Evolutionary conservation across 2,797 vertebrate genomes (phyloP), one percentile per base, ranked within the genome.

Genomic region (Semotilus atromaculatus): DNA sequence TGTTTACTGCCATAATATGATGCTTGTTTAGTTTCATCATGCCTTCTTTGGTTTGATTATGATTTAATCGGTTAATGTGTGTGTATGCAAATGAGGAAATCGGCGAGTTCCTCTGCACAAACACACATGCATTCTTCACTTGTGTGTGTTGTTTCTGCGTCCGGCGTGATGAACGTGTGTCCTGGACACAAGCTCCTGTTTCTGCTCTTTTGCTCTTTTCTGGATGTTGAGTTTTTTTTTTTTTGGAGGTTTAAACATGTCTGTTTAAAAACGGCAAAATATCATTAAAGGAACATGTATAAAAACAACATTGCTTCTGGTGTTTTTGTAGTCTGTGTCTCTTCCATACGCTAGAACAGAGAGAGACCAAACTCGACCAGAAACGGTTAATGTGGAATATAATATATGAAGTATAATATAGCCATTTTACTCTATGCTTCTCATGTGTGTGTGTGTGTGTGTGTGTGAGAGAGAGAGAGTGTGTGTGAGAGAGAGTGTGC

Each of bases 221-320:
- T 31, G 68, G 55, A 18, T 73, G 45, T 82, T 62, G 8, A 73
- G 68, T 62, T 82, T 14, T 45, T 48, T 14, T 26, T 10, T 7
- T 68, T 76, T n/a, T n/a, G n/a, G 31, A 31, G 77, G 51, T 80
- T 80, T 67, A 64, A 64, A 48, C 51, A 36, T 26, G 68, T 43
- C 23, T 71, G 34, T 34, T 66, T 21, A 45, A 74, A 48, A 48
- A 31, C 60, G 1, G 18, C 68, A 74, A 64, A 64, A 45, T 74
- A 26, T 45, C 55, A 82, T 73, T 82, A 82, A 82, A 82, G 34
- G 55, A 64, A 62, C 2, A 23, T 70, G 26, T 74, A 19, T n/a
- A 8, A 64, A 81, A 80, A 7, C 7, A 7, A 26, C 19, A 16
- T 26, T 1, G 43, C 10, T 34, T 80, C 19, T 14, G 11, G 60